A percentile compares a stretch with the other conserved stretches of the same genome.
Evolutionary conservation across 2,113 vertebrate species (phyloP).

Genomic region (Zapus hudsonius): DNA sequence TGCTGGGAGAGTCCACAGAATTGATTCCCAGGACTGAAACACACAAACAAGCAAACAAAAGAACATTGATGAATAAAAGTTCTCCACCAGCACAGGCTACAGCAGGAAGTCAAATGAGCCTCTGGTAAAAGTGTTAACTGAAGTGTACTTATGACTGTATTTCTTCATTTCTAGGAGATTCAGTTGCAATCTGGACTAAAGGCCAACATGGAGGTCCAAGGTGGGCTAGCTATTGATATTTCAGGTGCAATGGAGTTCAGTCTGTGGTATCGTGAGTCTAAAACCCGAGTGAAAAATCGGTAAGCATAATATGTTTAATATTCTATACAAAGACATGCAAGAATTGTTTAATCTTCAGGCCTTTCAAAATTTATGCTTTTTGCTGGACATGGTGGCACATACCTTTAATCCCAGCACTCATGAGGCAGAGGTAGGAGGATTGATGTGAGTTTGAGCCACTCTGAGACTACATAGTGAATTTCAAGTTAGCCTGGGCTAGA

Average conservation of each 20-base stretch:
- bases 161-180: conserved; percentile 86
- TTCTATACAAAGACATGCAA: not conserved
- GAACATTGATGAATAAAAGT: not conserved
- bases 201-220: conserved; percentile 90
- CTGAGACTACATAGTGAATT: too few species aligned
- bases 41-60: not conserved
- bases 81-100: not conserved
- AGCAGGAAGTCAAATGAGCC: not conserved
- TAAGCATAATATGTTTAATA: conserved; percentile 79
- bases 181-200: conserved; percentile 94
- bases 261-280: conserved; percentile 98
- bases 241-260: conserved; percentile 99
- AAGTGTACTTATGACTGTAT: not conserved
- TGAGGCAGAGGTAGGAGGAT: too few species aligned
- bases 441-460: too few species aligned
- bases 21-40: not conserved
- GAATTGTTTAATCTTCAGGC: conserved; percentile 6
- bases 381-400: too few species aligned
- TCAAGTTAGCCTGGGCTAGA: too few species aligned
- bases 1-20: not conserved
- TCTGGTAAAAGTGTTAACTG: not conserved
- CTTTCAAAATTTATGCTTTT: conserved; percentile 11
- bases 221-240: conserved; percentile 95
- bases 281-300: conserved; percentile 96
- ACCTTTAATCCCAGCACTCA: too few species aligned